Evolutionary conservation across 2,888 invertebrate genomes (phyloP).

Genomic region (Lasioglossum morio): DNA sequence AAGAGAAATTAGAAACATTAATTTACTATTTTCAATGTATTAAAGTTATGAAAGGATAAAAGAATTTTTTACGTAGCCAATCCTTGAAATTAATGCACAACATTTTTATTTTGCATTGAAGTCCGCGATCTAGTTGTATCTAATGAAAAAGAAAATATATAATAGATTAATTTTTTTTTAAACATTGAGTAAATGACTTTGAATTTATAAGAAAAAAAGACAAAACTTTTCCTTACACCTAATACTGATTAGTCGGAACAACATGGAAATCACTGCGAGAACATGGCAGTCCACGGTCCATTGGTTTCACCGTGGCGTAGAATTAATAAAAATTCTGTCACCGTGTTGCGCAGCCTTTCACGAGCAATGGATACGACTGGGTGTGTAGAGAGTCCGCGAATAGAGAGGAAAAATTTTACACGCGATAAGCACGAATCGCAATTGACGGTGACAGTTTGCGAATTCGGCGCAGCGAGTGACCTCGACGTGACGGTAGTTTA

Average conservation of each 20-base stretch:
- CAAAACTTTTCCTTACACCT: neutral
- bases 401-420: constrained; percentile 73
- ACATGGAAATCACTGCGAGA: neutral
- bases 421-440: constrained; percentile 67
- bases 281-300: neutral
- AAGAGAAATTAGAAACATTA: too few species aligned
- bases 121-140: too few species aligned
- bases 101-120: too few species aligned
- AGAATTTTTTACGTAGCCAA: too few species aligned
- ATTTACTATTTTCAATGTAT: too few species aligned
- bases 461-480: constrained; percentile 23
- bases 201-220: neutral
- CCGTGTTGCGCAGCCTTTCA: constrained; percentile 7
- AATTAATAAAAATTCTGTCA: constrained; percentile 53
- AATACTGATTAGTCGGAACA: neutral
- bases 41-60: too few species aligned
- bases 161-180: too few species aligned
- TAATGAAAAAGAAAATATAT: too few species aligned
- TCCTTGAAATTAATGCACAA: too few species aligned
- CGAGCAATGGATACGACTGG: constrained; percentile 9
- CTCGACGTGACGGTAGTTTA: constrained; percentile 27
- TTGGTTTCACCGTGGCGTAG: constrained; percentile 4
- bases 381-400: constrained; percentile 26
- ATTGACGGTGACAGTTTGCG: constrained; percentile 68
- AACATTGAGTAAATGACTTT: too few species aligned